These are phyloP conservation scores for Theocolax elegans DNA, from an alignment of 1,140 invertebrate genomes.

Conservation along the genomic window DNA sequence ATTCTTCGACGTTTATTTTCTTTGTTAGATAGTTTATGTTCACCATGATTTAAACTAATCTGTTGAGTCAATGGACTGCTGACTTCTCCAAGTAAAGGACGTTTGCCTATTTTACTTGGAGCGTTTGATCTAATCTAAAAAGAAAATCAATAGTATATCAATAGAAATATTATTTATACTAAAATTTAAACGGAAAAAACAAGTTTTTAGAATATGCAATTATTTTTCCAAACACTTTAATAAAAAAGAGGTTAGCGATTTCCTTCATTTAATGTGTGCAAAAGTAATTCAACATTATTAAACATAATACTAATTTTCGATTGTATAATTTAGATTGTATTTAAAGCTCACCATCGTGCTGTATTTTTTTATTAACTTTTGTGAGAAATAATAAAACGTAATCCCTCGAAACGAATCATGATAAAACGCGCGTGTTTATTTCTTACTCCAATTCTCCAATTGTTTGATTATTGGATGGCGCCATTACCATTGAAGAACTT, in stretches of 20 bases:
- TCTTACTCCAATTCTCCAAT: neutral
- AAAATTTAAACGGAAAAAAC: too few species aligned
- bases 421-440: neutral
- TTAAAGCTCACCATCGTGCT: too few species aligned
- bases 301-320: too few species aligned
- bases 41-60: slow-evolving; percentile 20
- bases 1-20: slow-evolving; percentile 52
- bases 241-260: slow-evolving; percentile 7
- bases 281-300: too few species aligned
- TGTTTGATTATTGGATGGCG: neutral
- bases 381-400: too few species aligned
- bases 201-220: too few species aligned
- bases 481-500: neutral
- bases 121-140: slow-evolving; percentile 67
- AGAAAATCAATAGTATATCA: neutral
- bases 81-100: slow-evolving; percentile 57
- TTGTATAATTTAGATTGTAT: too few species aligned
- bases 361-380: too few species aligned
- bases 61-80: slow-evolving; percentile 44
- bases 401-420: neutral
- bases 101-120: slow-evolving; percentile 70
- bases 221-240: too few species aligned
- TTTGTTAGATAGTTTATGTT: slow-evolving; percentile 44
- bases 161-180: too few species aligned
- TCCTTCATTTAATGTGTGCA: too few species aligned